Conservation (phyloP, 2,797 vertebrate genomes). For the Artibeus lituratus region DNA sequence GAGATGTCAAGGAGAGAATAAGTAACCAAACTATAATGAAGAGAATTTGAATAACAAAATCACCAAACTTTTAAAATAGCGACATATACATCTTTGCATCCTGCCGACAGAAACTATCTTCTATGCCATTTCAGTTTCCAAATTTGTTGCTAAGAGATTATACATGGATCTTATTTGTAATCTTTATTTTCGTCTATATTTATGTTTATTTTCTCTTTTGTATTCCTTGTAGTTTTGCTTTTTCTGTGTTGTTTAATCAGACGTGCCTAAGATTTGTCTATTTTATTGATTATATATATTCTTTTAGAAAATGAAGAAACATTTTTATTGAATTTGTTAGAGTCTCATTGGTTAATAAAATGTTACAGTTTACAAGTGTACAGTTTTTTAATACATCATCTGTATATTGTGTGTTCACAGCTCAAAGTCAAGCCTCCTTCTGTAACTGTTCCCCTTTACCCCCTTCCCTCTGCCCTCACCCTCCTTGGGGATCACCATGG, state of each 20-base stretch:
- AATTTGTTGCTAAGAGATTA: background rate
- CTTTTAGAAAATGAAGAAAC: too few species aligned
- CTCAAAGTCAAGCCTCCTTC: too few species aligned
- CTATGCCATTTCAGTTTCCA: background rate
- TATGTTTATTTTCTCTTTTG: background rate
- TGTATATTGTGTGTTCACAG: too few species aligned
- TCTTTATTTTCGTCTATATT: slow-evolving; percentile 6
- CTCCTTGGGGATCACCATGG: too few species aligned
- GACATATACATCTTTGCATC: background rate
- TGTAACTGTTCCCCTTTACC: too few species aligned
- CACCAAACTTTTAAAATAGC: background rate
- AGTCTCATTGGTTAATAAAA: too few species aligned
- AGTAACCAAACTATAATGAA: background rate
- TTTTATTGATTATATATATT: background rate
- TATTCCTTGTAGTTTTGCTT: background rate
- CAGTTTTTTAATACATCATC: too few species aligned
- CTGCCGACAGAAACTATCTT: background rate
- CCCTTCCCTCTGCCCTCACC: too few species aligned
- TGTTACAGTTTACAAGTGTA: too few species aligned
- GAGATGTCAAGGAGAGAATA: background rate
- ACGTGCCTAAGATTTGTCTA: background rate
- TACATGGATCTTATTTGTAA: background rate
- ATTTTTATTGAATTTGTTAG: too few species aligned
- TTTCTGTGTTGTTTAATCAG: background rate
- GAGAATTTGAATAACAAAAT: background rate